A percentile compares a stretch with the other conserved stretches of the same genome.
Evolutionary conservation across 2,888 invertebrate species (phyloP).

Genomic region (Caenorhabditis wallacei): DNA sequence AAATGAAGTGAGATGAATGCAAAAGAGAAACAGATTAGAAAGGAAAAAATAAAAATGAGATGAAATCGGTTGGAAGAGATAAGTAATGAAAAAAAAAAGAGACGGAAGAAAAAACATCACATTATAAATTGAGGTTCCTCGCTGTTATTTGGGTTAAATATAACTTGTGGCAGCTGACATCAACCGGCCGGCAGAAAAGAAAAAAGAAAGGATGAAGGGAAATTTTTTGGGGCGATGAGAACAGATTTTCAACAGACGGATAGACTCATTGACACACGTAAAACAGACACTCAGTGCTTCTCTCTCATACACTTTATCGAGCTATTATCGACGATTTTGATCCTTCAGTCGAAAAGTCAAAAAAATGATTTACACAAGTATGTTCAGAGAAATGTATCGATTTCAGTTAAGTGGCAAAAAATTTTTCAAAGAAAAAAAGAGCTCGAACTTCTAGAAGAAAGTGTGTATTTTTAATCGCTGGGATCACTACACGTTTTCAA

Average conservation of each 20-base stretch:
- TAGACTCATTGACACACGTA: conserved; percentile 48
- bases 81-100: too few species aligned
- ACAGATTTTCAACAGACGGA: conserved; percentile 51
- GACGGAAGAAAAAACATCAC: conserved; percentile 42
- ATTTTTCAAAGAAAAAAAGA: too few species aligned
- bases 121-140: conserved; percentile 56
- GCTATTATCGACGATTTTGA: conserved; percentile 10
- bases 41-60: neutral
- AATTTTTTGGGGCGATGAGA: conserved; percentile 27
- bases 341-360: too few species aligned
- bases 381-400: too few species aligned
- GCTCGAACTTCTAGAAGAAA: too few species aligned
- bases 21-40: conserved; percentile 9
- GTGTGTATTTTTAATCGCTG: too few species aligned
- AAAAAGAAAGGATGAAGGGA: conserved; percentile 1
- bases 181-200: conserved; percentile 11
- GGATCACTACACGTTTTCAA: too few species aligned
- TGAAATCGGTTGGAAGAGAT: conserved; percentile 14
- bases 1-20: conserved; percentile 3
- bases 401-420: too few species aligned
- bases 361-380: conserved; percentile 2
- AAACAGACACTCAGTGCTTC: conserved; percentile 7
- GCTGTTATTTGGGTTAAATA: conserved; percentile 58
- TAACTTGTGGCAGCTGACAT: conserved; percentile 60
- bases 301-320: conserved; percentile 15